Conservation (phyloP, 1,140 invertebrate species). For the Solenopsis invicta region DNA sequence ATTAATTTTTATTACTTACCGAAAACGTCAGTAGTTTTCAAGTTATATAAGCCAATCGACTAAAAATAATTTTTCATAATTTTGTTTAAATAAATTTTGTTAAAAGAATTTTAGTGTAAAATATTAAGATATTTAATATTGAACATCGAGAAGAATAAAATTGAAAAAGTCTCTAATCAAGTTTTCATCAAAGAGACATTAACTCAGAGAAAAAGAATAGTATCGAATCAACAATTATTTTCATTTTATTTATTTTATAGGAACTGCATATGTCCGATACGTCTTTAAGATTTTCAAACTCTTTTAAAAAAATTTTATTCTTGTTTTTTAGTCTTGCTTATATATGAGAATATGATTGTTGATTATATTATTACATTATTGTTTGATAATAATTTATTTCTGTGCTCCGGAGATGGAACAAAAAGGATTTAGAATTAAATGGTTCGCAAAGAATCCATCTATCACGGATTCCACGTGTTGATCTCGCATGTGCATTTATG, state of each 20-base stretch:
- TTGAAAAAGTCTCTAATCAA: background rate
- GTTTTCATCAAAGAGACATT: background rate
- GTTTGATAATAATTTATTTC: too few relatives aligned
- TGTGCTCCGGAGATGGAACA: too few relatives aligned
- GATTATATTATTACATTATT: too few relatives aligned
- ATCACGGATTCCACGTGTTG: background rate
- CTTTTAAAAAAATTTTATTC: too few relatives aligned
- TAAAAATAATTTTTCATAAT: background rate
- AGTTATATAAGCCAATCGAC: too few relatives aligned
- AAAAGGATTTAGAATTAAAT: background rate
- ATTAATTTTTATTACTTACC: background rate
- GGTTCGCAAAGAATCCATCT: background rate
- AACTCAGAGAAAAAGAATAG: background rate
- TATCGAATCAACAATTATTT: too few relatives aligned
- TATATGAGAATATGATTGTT: too few relatives aligned
- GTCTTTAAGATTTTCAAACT: too few relatives aligned
- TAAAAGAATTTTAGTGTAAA: background rate
- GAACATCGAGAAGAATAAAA: background rate
- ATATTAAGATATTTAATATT: background rate
- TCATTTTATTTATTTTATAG: too few relatives aligned
- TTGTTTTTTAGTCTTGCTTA: too few relatives aligned
- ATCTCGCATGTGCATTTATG: background rate
- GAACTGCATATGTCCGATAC: too few relatives aligned
- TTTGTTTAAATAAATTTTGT: background rate
- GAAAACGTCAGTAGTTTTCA: background rate